Conservation (phyloP, 53 echinoderm and acorn worm genomes). For the Hippasteria phrygiana region DNA sequence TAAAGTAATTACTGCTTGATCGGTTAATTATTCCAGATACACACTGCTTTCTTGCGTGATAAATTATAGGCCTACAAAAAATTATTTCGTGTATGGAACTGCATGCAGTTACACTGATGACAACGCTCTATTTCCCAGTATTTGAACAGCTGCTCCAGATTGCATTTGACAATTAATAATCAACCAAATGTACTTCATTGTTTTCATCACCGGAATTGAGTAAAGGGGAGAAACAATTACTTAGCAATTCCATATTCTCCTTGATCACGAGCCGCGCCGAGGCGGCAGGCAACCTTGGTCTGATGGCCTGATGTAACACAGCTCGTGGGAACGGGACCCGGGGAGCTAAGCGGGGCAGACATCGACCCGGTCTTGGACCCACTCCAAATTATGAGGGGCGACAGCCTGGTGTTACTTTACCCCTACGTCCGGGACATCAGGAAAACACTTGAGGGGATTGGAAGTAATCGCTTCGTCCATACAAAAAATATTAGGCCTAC, state of each 20-base stretch:
- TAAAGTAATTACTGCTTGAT: too few species aligned
- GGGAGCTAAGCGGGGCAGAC: slow-evolving; percentile 30
- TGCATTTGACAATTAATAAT: background rate
- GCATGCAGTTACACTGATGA: too few species aligned
- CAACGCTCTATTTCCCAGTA: too few species aligned
- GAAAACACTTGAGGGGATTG: slow-evolving; percentile 11
- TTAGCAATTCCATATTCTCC: background rate
- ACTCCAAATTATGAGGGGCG: slow-evolving; percentile 49
- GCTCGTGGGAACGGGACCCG: slow-evolving; percentile 55
- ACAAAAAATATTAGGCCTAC: background rate
- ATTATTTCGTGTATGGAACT: too few species aligned
- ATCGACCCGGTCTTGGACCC: slow-evolving; percentile 15
- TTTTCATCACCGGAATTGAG: background rate
- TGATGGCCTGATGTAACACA: background rate
- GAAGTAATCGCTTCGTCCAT: background rate
- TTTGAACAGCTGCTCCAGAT: background rate
- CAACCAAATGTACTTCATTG: background rate
- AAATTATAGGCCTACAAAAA: too few species aligned
- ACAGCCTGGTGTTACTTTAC: slow-evolving; percentile 50
- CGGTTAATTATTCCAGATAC: too few species aligned
- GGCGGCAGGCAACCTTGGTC: background rate
- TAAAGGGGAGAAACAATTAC: background rate
- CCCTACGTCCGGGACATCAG: background rate
- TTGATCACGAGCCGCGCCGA: background rate
- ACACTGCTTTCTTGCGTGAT: too few species aligned